Conservation (phyloP, 2,113 vertebrate genomes). For the Lutjanus erythropterus region DNA sequence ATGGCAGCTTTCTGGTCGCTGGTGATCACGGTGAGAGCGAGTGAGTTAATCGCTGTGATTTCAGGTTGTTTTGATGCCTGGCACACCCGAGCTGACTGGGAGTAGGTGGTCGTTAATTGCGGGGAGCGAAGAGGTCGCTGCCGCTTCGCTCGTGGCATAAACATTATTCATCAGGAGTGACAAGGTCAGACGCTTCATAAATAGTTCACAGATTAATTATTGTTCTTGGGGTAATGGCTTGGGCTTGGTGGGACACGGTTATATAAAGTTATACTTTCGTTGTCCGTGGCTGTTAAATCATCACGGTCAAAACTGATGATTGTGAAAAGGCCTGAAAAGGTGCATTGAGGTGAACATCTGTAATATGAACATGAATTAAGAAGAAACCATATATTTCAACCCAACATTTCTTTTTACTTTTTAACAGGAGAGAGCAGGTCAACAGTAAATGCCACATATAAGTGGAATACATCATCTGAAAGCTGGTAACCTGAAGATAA, state of each 20-base stretch:
- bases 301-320: background rate
- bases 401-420: too few relatives aligned
- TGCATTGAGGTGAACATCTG: background rate
- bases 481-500: too few relatives aligned
- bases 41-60: slow-evolving; percentile 57
- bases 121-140: slow-evolving; percentile 39
- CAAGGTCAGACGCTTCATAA: slow-evolving; percentile 50
- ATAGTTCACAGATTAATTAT: slow-evolving; percentile 45
- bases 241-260: background rate
- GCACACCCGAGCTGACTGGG: slow-evolving; percentile 26
- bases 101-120: slow-evolving; percentile 53
- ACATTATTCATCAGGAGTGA: slow-evolving; percentile 62
- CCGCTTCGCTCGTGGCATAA: slow-evolving; percentile 30
- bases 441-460: too few relatives aligned
- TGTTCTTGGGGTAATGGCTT: slow-evolving; percentile 31
- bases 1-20: slow-evolving; percentile 47
- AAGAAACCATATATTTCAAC: background rate
- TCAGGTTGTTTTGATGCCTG: slow-evolving; percentile 68
- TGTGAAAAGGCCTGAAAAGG: background rate
- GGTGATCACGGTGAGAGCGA: background rate
- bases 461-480: too few relatives aligned
- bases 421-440: too few relatives aligned
- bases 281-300: background rate
- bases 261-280: slow-evolving; percentile 15
- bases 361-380: background rate